Evolutionary conservation across 1,140 invertebrate genomes (phyloP).

Genomic region (Bombus consobrinus): DNA sequence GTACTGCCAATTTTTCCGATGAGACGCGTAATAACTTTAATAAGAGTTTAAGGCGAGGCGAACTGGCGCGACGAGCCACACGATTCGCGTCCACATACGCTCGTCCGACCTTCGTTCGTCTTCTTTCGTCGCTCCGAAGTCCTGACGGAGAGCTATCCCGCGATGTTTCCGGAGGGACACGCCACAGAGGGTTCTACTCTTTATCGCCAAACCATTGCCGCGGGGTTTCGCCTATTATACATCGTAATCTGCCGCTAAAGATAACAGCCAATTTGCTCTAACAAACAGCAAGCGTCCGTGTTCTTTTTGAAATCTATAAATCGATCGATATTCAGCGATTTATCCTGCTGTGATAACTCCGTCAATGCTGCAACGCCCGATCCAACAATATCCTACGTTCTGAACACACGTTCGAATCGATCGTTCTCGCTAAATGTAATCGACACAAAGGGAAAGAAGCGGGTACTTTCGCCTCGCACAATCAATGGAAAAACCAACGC

Average conservation of each 20-base stretch:
- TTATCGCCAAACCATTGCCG: background rate
- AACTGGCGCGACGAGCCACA: slow-evolving; percentile 8
- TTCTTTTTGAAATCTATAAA: background rate
- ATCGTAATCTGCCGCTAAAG: no score
- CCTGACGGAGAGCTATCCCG: slow-evolving; percentile 4
- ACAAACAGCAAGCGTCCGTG: no score
- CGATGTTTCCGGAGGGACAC: slow-evolving; percentile 10
- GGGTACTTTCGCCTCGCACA: background rate
- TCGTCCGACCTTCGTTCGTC: slow-evolving; percentile 21
- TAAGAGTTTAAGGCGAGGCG: slow-evolving; percentile 48
- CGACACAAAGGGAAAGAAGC: background rate
- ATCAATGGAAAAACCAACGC: background rate
- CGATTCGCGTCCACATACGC: slow-evolving; percentile 1
- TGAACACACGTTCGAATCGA: background rate
- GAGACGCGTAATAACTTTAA: slow-evolving; percentile 64
- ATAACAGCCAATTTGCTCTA: no score
- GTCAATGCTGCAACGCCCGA: no score
- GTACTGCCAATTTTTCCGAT: slow-evolving; percentile 77
- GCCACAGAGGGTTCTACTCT: background rate
- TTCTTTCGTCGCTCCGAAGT: slow-evolving; percentile 29
- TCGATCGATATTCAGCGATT: no score
- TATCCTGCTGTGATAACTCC: no score
- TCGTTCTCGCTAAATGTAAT: background rate
- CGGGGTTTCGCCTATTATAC: background rate
- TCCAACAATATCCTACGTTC: background rate